Percentiles rank a stretch among this genome's conserved stretches.
Evolutionary conservation across 2,888 invertebrate genomes (phyloP).

Genomic region (Chesias legatella): DNA sequence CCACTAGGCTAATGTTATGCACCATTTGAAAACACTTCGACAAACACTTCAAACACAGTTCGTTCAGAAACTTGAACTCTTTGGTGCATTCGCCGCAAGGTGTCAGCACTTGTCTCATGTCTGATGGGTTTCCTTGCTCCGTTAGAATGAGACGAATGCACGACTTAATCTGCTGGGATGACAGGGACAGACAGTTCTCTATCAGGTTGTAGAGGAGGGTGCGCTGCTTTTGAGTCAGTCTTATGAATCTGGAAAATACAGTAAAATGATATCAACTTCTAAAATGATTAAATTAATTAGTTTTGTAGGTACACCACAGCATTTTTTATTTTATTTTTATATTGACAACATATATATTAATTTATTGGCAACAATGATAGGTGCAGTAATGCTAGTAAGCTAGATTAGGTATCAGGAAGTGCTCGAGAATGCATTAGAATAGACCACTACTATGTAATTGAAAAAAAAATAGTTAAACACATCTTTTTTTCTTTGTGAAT

Average conservation of each 20-base stretch:
- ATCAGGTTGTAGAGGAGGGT: conserved; percentile 65
- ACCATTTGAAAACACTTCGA: conserved; percentile 54
- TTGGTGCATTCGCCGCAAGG: conserved; percentile 49
- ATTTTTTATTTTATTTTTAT: no score
- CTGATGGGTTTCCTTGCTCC: conserved; percentile 55
- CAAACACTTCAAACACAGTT: conserved; percentile 61
- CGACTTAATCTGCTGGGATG: conserved; percentile 56
- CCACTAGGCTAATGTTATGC: conserved; percentile 57
- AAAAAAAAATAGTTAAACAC: no score
- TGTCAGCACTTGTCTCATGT: conserved; percentile 39
- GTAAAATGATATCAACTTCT: no score
- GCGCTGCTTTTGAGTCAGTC: conserved; percentile 57
- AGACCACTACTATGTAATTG: no score
- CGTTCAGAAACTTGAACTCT: conserved; percentile 49
- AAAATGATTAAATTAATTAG: no score
- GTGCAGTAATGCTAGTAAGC: no score
- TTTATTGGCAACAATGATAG: no score
- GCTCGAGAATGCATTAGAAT: no score
- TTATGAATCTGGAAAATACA: conserved; percentile 50
- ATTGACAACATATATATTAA: no score
- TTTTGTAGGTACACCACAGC: no score
- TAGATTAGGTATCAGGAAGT: no score
- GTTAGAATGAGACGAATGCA: conserved; percentile 63
- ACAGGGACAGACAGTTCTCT: conserved; percentile 47
- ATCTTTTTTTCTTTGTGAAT: no score